Base-by-base conservation (phyloP, 1,140 invertebrate species). In the Drosophila bipectinata region DNA sequence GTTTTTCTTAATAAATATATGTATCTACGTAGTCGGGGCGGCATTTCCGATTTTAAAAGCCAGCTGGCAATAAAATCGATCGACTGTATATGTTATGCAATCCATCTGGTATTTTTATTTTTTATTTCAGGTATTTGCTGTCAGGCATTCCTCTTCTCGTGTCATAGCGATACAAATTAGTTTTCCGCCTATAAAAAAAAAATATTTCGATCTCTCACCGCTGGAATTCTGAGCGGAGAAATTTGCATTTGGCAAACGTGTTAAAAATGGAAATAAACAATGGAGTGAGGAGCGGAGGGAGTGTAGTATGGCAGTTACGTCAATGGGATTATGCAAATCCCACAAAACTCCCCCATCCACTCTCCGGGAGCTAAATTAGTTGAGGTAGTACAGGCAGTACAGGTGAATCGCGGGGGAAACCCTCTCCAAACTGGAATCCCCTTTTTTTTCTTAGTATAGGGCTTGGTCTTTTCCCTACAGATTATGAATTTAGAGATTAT, bases 281-380 rank as follows among this genome's bases (percentile, higher is more conserved):
- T 4, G 15, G 44, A n/a, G 8, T 3, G 41, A 28, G 37, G 26
- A 4, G 61, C 55, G 10, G 34, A 4, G 34, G 34, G 2, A 37
- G 34, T 37, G 34, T 30, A 21, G 21, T 21, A 3, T 0, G 32
- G 32, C 60, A 57, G 60, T 72, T 18, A 7, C 58, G 57, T 75
- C 59, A 49, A 63, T 72, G 64, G 59, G 61, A 84, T 84, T 83
- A 83, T 83, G 80, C 72, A 84, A 83, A 83, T 84, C 10, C 30
- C 39, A 64, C n/a, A 14, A 14, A 21, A 21, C 21, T 21, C 21
- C 21, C 21, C 21, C 21, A 21, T 28, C 26, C 5, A 7, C 5
- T 44, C 14, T 7, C 10, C 6, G 8, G 24, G 56, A 26, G 34
- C 30, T 54, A 24, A 54, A 54, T 68, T 67, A 68, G 72, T 64